Conservation (phyloP, 2,113 vertebrate species). For the Seriola rivoliana region DNA sequence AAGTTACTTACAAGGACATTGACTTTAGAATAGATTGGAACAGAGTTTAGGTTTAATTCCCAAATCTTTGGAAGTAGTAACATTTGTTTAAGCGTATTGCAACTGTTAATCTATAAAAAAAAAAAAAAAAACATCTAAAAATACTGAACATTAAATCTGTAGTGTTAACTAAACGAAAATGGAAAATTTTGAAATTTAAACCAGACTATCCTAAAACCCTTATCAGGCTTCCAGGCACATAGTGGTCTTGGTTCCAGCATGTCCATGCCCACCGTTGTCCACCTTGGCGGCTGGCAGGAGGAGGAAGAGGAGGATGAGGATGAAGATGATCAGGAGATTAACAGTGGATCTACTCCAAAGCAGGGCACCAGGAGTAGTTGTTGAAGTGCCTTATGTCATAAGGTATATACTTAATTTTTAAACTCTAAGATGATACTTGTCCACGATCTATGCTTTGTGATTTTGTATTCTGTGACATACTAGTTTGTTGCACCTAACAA, state of each 20-base stretch:
- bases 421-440: background rate
- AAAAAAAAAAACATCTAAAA: background rate
- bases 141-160: background rate
- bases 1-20: background rate
- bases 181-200: background rate
- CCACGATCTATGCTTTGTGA: constrained; percentile 16
- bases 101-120: background rate
- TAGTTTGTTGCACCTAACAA: constrained; percentile 3
- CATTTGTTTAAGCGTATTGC: no score
- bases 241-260: constrained; percentile 59
- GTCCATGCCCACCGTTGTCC: constrained; percentile 68
- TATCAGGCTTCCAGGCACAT: constrained; percentile 55
- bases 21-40: background rate
- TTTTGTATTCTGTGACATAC: constrained; percentile 18
- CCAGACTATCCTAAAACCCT: background rate
- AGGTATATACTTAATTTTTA: constrained; percentile 55
- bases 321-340: constrained; percentile 80
- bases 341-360: constrained; percentile 73
- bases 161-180: background rate
- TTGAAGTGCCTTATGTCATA: constrained; percentile 84
- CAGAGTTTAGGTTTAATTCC: no score
- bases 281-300: constrained; percentile 84
- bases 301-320: constrained; percentile 79
- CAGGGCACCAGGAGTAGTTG: constrained; percentile 73
- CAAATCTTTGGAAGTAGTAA: no score